phyloP scores from a whole-genome alignment of 2,888 invertebrate species.

The Lithophane semibrunnea region DNA sequence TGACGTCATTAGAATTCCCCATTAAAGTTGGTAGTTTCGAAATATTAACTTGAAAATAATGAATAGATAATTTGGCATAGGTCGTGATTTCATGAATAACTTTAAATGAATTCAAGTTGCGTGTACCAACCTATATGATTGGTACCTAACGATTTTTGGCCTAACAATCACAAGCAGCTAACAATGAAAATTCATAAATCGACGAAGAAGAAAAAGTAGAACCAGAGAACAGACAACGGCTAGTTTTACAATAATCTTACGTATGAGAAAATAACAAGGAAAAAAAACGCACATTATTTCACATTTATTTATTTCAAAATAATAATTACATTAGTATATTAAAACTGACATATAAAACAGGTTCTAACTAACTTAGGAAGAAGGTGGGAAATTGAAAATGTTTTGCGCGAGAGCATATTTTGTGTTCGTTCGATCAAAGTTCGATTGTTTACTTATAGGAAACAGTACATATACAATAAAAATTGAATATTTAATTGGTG shows the following conservation, averaged over 20 bases:
- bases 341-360: constrained; percentile 70
- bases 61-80: background rate
- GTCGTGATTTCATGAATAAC: no score
- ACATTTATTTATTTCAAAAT: constrained; percentile 70
- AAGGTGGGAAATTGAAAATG: constrained; percentile 71
- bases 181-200: background rate
- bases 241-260: background rate
- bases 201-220: background rate
- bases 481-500: no score
- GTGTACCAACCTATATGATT: background rate
- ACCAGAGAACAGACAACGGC: background rate
- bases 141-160: background rate
- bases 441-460: background rate
- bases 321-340: constrained; percentile 64
- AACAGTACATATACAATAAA: no score
- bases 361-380: constrained; percentile 62
- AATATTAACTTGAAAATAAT: background rate
- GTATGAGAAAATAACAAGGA: background rate
- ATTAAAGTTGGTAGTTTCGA: background rate
- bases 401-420: constrained; percentile 56
- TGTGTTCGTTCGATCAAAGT: background rate
- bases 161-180: background rate
- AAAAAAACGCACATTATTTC: constrained; percentile 17
- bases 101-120: background rate
- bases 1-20: constrained; percentile 42